These are phyloP conservation scores for Lordiphosa stackelbergi DNA, from an alignment of 1,140 invertebrate genomes.

Conservation along the genomic window DNA sequence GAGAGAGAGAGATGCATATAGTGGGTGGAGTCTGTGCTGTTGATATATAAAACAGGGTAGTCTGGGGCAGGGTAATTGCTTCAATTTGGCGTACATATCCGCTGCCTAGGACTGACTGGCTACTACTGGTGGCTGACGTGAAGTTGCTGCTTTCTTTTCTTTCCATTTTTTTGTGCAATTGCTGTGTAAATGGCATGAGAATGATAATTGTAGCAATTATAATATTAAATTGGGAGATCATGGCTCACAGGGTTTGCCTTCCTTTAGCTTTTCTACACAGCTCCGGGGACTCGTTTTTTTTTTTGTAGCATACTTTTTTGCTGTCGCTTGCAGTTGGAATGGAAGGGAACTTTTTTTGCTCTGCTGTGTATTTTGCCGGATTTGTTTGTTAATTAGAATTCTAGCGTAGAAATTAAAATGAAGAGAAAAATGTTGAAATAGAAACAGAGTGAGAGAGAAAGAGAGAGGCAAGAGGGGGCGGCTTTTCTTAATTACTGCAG, in stretches of 20 bases:
- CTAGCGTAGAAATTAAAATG: conserved; percentile 74
- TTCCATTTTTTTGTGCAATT: conserved; percentile 66
- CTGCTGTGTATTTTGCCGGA: conserved; percentile 70
- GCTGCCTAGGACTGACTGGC: background rate
- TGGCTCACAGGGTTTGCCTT: conserved; percentile 69
- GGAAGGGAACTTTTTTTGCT: conserved; percentile 11
- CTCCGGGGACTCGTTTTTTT: conserved; percentile 23
- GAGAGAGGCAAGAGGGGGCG: background rate
- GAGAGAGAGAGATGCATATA: conserved; percentile 16
- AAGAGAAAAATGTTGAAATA: conserved; percentile 8
- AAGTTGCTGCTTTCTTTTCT: conserved; percentile 28
- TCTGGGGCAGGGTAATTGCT: conserved; percentile 59
- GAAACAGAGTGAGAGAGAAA: conserved; percentile 9
- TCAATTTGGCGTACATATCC: conserved; percentile 66
- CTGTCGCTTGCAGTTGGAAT: conserved; percentile 17
- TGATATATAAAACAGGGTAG: conserved; percentile 24
- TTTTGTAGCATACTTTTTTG: conserved; percentile 72
- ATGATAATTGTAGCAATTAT: conserved; percentile 77
- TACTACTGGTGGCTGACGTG: background rate
- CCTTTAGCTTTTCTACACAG: background rate
- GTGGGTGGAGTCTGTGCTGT: conserved; percentile 53
- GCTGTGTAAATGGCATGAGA: conserved; percentile 77
- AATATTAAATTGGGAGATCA: conserved; percentile 77
- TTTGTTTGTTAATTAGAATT: conserved; percentile 77
- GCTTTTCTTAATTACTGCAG: conserved; percentile 75